Evolutionary conservation across 2,888 invertebrate genomes (phyloP).

Genomic region (Falcaria lacertinaria): DNA sequence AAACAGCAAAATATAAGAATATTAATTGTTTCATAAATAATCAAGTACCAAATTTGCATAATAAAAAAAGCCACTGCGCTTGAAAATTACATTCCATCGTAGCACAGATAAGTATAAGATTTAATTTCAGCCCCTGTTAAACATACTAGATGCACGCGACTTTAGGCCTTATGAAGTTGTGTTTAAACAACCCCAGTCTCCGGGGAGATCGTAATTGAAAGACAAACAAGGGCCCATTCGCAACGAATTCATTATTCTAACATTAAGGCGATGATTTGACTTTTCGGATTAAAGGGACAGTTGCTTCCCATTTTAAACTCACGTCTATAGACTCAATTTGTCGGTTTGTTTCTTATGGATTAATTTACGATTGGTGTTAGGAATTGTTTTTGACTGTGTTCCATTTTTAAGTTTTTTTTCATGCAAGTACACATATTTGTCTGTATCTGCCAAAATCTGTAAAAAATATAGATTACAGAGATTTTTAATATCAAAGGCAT

Average conservation of each 20-base stretch:
- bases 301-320: slow-evolving; percentile 4
- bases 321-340: background rate
- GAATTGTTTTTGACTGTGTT: too few relatives aligned
- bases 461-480: too few relatives aligned
- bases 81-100: slow-evolving; percentile 44
- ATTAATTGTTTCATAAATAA: slow-evolving; percentile 4
- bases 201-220: slow-evolving; percentile 71
- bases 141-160: slow-evolving; percentile 50
- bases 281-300: slow-evolving; percentile 7
- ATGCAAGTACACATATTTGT: too few relatives aligned
- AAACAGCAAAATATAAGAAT: background rate
- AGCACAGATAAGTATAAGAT: slow-evolving; percentile 53
- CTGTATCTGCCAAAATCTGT: too few relatives aligned
- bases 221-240: slow-evolving; percentile 73
- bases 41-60: slow-evolving; percentile 12
- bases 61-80: slow-evolving; percentile 33
- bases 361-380: background rate
- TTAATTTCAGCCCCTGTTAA: slow-evolving; percentile 69
- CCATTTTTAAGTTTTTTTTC: too few relatives aligned
- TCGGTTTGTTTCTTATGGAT: background rate
- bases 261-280: slow-evolving; percentile 52
- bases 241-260: slow-evolving; percentile 73
- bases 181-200: slow-evolving; percentile 55
- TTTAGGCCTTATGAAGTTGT: slow-evolving; percentile 14
- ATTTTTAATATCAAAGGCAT: too few relatives aligned